These are phyloP conservation scores for Apostichopus japonicus DNA, from an alignment of 35 echinoderm and acorn worm species.

Conservation along the genomic window DNA sequence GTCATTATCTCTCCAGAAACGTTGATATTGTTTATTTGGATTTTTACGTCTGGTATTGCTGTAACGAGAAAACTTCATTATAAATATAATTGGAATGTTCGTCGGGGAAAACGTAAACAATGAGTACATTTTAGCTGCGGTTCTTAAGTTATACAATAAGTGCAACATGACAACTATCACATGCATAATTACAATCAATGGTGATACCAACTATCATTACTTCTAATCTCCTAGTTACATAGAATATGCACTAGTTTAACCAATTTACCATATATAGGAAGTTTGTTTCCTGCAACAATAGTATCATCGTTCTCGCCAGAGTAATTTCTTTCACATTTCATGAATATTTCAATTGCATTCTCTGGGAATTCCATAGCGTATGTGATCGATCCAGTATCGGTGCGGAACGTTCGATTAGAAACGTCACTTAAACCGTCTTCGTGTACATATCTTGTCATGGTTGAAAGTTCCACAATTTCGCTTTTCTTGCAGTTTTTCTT, in stretches of 20 bases:
- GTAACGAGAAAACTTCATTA: not conserved
- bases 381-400: not conserved
- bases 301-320: not conserved
- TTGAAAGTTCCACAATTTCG: not conserved
- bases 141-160: no score
- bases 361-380: not conserved
- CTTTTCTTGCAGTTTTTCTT: not conserved
- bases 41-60: not conserved
- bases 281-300: not conserved
- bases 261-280: not conserved
- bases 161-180: no score
- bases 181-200: no score
- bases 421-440: not conserved
- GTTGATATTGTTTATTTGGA: not conserved
- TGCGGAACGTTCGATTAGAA: not conserved
- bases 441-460: not conserved
- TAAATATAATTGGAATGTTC: no score
- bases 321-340: not conserved
- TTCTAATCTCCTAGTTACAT: no score
- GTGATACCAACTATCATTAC: no score
- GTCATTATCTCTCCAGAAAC: not conserved
- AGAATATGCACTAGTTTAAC: no score
- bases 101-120: no score
- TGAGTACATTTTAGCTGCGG: no score
- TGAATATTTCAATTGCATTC: not conserved